Evolutionary conservation across 2,113 vertebrate species (phyloP), one percentile per base, ranked within the genome.

Genomic region (Thamnaconus septentrionalis): DNA sequence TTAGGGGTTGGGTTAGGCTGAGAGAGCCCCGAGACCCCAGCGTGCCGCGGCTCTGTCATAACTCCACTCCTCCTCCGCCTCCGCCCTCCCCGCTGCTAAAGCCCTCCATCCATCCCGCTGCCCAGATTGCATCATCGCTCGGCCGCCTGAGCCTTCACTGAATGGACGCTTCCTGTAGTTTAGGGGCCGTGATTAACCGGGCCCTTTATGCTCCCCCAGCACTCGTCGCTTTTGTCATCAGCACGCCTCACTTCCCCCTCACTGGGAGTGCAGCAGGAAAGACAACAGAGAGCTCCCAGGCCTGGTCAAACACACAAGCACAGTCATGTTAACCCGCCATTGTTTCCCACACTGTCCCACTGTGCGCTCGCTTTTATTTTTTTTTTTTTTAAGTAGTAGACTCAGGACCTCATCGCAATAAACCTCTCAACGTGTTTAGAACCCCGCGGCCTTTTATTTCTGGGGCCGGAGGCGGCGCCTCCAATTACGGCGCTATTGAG

Each of bases 181-280:
- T 88, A 90, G 89, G 88, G 79, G 83, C 88, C 64, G 63, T 88
- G 87, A 90, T 92, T 88, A 90, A 84, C 79, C 82, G 83, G 75
- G 51, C 78, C 75, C 84, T 86, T 89, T 86, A 81, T 86, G 79
- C 76, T 86, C 69, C 18, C 71, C 65, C 63, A 79, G 81, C 69
- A 78, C 82, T 63, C 56, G 53, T 66, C 58, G 53, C 80, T 85
- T 90, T 91, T 90, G 89, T 88, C 80, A 67, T 82, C 78, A 71
- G 74, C 80, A 87, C 59, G 82, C 80, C 80, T 91, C 85, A 80
- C 84, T 89, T 91, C 82, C 86, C 71, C 59, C 83, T 80, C 66
- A 75, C 56, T 31, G 52, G 67, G 65, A 78, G 70, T 43, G 56
- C 59, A 74, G 64, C 41, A 59, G 68, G 66, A 73, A 80, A 78